phyloP scores from a whole-genome alignment of 2,113 vertebrate genomes.

The Phrynosoma platyrhinos region DNA sequence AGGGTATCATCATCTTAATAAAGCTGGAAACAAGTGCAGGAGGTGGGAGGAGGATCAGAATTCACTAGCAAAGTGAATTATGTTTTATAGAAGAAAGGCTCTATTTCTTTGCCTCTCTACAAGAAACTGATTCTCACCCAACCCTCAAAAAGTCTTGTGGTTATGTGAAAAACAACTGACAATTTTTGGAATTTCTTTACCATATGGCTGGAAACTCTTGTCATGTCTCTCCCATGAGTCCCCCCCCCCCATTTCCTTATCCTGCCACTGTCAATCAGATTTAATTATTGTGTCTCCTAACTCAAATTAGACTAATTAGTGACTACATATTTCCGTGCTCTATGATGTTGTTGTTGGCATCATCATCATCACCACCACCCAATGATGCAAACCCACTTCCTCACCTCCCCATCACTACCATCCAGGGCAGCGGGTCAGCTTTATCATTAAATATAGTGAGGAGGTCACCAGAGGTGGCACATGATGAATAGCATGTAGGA shows the following conservation, averaged over 20 bases:
- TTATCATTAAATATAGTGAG: too few relatives aligned
- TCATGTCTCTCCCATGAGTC: slow-evolving; percentile 11
- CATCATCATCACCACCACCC: background rate
- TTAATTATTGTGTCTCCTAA: background rate
- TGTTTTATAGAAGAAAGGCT: slow-evolving; percentile 37
- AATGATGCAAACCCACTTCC: too few relatives aligned
- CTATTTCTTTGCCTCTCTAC: slow-evolving; percentile 54
- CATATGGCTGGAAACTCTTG: slow-evolving; percentile 45
- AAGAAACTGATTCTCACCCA: slow-evolving; percentile 44
- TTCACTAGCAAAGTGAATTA: slow-evolving; percentile 49
- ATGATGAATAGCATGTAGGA: too few relatives aligned
- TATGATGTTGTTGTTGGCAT: background rate
- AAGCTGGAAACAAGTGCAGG: background rate
- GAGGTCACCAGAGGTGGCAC: too few relatives aligned
- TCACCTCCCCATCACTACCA: too few relatives aligned
- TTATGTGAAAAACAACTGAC: slow-evolving; percentile 41
- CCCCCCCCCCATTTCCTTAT: background rate
- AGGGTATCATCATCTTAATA: background rate
- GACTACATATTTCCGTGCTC: background rate
- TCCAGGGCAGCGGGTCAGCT: too few relatives aligned
- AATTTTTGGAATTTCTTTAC: slow-evolving; percentile 20
- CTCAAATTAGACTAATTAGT: background rate
- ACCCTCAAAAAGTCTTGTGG: slow-evolving; percentile 27
- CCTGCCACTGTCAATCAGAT: background rate
- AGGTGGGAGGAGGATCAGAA: background rate